These are phyloP conservation scores for Zeugodacus cucurbitae DNA, from an alignment of 1,140 invertebrate genomes.

Conservation along the genomic window DNA sequence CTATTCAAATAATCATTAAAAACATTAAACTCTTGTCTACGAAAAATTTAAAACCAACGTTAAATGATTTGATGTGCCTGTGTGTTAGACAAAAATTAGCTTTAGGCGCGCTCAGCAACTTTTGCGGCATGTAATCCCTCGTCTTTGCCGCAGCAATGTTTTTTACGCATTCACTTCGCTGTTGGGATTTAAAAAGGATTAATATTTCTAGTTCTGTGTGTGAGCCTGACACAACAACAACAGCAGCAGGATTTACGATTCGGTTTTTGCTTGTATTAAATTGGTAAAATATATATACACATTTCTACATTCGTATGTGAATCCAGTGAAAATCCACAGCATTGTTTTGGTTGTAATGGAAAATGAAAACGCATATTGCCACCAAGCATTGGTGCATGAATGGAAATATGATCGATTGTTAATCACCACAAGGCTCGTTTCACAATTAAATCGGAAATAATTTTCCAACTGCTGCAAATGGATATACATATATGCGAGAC, in stretches of 20 bases:
- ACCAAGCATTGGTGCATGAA: neutral
- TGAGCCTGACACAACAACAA: neutral
- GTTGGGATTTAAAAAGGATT: conserved; percentile 18
- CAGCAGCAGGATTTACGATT: neutral
- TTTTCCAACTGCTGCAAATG: conserved; percentile 28
- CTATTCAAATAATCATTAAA: neutral
- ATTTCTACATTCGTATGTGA: neutral
- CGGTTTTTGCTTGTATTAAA: neutral
- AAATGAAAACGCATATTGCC: neutral
- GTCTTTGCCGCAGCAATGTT: neutral
- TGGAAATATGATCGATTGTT: conserved; percentile 42
- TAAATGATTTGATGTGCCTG: neutral
- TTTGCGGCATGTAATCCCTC: neutral
- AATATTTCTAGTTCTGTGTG: neutral
- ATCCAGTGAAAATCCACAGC: neutral
- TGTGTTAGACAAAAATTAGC: neutral
- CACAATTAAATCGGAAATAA: conserved; percentile 40
- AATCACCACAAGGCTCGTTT: conserved; percentile 39
- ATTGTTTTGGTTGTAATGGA: neutral
- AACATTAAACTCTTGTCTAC: neutral
- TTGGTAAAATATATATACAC: neutral
- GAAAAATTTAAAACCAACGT: neutral
- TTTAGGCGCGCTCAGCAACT: neutral
- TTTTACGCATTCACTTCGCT: neutral
- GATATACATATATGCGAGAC: no score